These are phyloP conservation scores for Tiaroga cobitis DNA, from an alignment of 2,797 vertebrate genomes.

Conservation along the genomic window DNA sequence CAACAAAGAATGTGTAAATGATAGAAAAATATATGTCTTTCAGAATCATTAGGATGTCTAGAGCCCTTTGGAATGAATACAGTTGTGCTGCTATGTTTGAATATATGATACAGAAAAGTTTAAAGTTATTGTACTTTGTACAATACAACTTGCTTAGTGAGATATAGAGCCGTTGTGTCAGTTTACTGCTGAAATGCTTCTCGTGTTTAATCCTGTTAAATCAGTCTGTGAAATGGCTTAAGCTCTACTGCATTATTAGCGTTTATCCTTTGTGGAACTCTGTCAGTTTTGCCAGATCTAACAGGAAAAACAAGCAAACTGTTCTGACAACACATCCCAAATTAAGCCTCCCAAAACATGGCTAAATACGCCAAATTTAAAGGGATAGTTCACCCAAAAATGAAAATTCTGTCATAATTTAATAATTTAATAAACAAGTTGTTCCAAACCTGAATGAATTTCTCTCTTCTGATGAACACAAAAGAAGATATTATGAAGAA, in stretches of 20 bases:
- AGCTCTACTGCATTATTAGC: slow-evolving; percentile 4
- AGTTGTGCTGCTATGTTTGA: background rate
- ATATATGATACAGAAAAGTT: background rate
- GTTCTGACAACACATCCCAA: background rate
- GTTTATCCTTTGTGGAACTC: background rate
- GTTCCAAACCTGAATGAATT: background rate
- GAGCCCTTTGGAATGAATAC: background rate
- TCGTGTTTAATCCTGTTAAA: slow-evolving; percentile 28
- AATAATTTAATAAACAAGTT: background rate
- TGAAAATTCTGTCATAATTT: background rate
- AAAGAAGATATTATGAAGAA: background rate
- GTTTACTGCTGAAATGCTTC: background rate
- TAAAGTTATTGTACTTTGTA: background rate
- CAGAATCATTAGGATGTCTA: background rate
- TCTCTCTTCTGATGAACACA: background rate
- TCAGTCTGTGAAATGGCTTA: slow-evolving; percentile 23
- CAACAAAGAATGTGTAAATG: background rate
- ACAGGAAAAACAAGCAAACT: slow-evolving; percentile 7
- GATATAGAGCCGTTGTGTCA: background rate
- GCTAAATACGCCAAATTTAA: background rate
- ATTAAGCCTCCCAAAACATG: background rate
- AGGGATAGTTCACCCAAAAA: background rate
- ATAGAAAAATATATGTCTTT: background rate
- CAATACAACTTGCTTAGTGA: background rate
- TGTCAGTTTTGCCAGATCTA: slow-evolving; percentile 3